Percentiles rank a stretch among this genome's conserved stretches.
These are phyloP conservation scores for Solea senegalensis DNA, from an alignment of 2,113 vertebrate genomes.

Conservation along the genomic window DNA sequence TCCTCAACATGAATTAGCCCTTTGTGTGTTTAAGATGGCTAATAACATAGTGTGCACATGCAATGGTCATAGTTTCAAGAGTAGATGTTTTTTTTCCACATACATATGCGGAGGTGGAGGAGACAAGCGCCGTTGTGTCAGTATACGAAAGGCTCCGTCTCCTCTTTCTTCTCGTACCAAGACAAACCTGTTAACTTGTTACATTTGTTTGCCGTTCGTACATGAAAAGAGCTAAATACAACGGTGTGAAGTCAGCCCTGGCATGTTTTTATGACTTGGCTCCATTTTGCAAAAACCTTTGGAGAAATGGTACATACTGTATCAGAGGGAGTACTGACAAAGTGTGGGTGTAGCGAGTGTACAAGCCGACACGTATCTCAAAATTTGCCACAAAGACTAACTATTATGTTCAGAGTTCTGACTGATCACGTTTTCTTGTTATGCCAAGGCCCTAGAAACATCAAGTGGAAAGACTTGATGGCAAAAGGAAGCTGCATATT, in stretches of 20 bases:
- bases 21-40: neutral
- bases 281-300: slow-evolving; percentile 31
- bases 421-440: slow-evolving; percentile 42
- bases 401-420: slow-evolving; percentile 30
- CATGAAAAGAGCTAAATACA: slow-evolving; percentile 54
- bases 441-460: slow-evolving; percentile 11
- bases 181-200: slow-evolving; percentile 48
- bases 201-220: slow-evolving; percentile 26
- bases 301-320: slow-evolving; percentile 43
- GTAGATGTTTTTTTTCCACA: neutral
- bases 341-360: slow-evolving; percentile 47
- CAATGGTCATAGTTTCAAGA: neutral
- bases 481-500: slow-evolving; percentile 13
- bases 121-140: neutral
- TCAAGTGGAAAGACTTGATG: neutral
- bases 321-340: slow-evolving; percentile 40
- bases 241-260: slow-evolving; percentile 52
- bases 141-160: neutral
- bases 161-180: slow-evolving; percentile 22
- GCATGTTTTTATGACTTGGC: slow-evolving; percentile 38
- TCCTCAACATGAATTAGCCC: neutral
- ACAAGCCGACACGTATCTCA: slow-evolving; percentile 25
- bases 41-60: neutral
- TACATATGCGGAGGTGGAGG: neutral
- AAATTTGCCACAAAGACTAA: slow-evolving; percentile 29